Evolutionary conservation across 1,140 invertebrate genomes (phyloP), one percentile per base, ranked within the genome.

Genomic region (Ephestia elutella): DNA sequence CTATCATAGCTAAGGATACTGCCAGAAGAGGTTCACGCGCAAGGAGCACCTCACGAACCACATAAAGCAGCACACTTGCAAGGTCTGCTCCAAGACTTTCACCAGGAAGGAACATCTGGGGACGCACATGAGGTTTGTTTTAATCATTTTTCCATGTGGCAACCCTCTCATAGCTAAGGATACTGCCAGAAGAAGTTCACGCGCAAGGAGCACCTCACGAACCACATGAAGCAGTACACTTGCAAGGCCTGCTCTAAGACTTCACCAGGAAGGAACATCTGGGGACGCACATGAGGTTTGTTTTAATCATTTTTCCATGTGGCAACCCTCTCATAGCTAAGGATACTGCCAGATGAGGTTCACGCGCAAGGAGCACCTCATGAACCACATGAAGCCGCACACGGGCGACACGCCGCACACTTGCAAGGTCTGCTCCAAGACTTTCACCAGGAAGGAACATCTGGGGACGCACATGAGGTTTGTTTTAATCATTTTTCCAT

Each of bases 31-130:
- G 56, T 96, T 96, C 87, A 95, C 95, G 38, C 90, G 94, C 61
- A 95, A 95, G 87, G 94, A 95, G 89, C 94, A 96, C 84, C 90
- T 96, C 71, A 95, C 93, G 63, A 94, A 95, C 86, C 95, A 96
- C 83, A 92, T 95, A 73, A 75, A 84, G 38, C 73, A 92, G 68
- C 92, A 93, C 76, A 93, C 92, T 28, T 28, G 3, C 25, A 8
- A 58, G 93, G 94, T 92, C 83, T 96, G 94, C 83, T 92, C 92
- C 44, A 96, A 95, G 82, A 93, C 92, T 19, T 96, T 95, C 83
- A 94, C 93, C 17, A 90, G 94, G 61, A 95, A 95, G 80, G 94
- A 95, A 80, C 94, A 95, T 75, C 86, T 95, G 59, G 94, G 93
- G 63, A 93, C 94, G 75, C 94, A 95, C 73, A 92, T 94, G 60